Percentiles rank a stretch among this genome's conserved stretches.
These are phyloP conservation scores for Sebastes vulpes DNA, from an alignment of 2,797 vertebrate genomes.

Conservation along the genomic window DNA sequence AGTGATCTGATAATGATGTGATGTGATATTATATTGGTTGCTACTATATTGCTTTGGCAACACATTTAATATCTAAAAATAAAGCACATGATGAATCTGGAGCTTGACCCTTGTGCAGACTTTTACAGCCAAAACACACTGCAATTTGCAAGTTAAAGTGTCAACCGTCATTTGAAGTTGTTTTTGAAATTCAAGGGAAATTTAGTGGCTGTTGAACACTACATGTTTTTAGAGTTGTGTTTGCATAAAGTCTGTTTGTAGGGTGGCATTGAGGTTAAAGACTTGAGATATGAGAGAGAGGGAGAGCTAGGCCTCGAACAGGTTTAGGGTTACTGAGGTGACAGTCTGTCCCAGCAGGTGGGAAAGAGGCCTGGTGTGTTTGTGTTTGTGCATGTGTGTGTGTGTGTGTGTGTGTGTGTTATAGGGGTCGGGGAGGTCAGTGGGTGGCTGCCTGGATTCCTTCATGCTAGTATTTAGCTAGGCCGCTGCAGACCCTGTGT, in stretches of 20 bases:
- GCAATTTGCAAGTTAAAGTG: neutral
- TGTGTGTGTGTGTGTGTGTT: constrained; percentile 21
- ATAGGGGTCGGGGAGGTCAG: constrained; percentile 49
- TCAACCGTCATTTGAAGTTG: neutral
- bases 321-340: constrained; percentile 33
- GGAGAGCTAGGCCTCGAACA: neutral
- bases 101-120: neutral
- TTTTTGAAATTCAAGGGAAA: neutral
- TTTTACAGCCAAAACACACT: neutral
- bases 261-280: neutral
- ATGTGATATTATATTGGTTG: neutral
- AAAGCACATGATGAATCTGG: neutral
- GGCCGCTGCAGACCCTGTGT: constrained; percentile 45
- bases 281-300: neutral
- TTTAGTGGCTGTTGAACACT: neutral
- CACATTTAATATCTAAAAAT: neutral
- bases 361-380: constrained; percentile 43
- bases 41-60: neutral
- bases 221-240: neutral
- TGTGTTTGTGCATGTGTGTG: constrained; percentile 10
- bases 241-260: neutral
- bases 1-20: neutral
- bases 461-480: constrained; percentile 64
- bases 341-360: constrained; percentile 53
- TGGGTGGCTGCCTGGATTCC: constrained; percentile 54